These are phyloP conservation scores for Peromyscus nudipes DNA, from an alignment of 2,797 vertebrate genomes.

Conservation along the genomic window DNA sequence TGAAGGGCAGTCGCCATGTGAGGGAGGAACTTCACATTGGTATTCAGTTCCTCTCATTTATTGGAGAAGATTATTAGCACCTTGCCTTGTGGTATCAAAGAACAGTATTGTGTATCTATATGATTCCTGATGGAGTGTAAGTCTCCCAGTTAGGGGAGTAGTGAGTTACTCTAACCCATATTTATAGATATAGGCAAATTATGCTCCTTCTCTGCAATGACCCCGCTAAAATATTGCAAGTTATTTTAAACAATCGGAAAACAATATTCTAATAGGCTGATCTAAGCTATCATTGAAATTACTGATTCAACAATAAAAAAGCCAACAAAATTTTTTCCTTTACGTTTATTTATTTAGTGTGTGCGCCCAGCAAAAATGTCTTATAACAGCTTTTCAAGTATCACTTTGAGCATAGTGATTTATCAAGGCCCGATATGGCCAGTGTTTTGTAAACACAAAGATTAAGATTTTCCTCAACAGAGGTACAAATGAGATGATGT, in stretches of 20 bases:
- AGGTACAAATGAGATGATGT: not conserved
- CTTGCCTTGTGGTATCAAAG: not conserved
- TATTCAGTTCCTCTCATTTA: not conserved
- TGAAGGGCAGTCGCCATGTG: not conserved
- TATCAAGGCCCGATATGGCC: not conserved
- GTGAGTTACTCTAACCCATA: not conserved
- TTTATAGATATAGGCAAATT: not conserved
- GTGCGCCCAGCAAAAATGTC: not conserved
- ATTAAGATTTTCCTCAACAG: not conserved
- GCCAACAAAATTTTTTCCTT: not conserved
- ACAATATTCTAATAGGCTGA: not conserved
- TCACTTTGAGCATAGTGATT: not conserved
- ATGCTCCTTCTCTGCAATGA: not conserved
- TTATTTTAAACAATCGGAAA: not conserved
- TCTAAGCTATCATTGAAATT: not conserved
- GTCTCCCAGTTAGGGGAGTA: not conserved
- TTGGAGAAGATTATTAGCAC: not conserved
- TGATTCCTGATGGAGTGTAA: not conserved
- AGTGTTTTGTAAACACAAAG: conserved; percentile 35
- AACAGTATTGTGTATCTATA: not conserved
- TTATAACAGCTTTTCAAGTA: not conserved
- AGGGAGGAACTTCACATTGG: not conserved
- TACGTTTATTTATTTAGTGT: not conserved
- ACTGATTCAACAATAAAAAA: not conserved
- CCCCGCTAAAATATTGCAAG: not conserved